Conservation (phyloP, 2,797 vertebrate genomes). For the Microhierax caerulescens region DNA sequence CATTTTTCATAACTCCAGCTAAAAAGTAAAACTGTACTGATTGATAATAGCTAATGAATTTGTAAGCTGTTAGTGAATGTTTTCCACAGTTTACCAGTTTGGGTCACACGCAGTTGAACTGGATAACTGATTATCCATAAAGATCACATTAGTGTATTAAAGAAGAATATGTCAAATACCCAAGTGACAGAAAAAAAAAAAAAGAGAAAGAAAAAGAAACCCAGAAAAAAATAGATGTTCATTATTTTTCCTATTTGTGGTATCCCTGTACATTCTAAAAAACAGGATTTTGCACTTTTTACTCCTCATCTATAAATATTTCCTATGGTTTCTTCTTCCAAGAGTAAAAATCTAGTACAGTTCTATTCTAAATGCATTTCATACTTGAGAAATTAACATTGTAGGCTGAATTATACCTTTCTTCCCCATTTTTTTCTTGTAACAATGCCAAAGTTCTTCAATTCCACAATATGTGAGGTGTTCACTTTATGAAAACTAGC, state of each 20-base stretch:
- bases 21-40: conserved; percentile 58
- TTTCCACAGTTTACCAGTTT: conserved; percentile 13
- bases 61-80: conserved; percentile 2
- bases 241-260: background rate
- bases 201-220: fast-evolving
- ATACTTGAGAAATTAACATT: background rate
- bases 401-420: background rate
- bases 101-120: background rate
- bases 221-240: fast-evolving
- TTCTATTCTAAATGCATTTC: background rate
- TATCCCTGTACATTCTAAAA: background rate
- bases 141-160: background rate
- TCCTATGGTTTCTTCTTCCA: background rate
- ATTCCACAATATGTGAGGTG: background rate
- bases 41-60: conserved; percentile 62
- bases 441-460: background rate
- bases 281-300: background rate
- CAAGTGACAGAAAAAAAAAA: background rate
- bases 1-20: conserved; percentile 40
- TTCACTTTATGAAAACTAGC: background rate
- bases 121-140: conserved; percentile 33
- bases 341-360: background rate
- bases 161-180: background rate
- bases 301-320: background rate
- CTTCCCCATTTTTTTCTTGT: fast-evolving